Evolutionary conservation across 37 sponge, comb jelly and placozoan genomes (phyloP).

Genomic region (Oscarella lobularis): DNA sequence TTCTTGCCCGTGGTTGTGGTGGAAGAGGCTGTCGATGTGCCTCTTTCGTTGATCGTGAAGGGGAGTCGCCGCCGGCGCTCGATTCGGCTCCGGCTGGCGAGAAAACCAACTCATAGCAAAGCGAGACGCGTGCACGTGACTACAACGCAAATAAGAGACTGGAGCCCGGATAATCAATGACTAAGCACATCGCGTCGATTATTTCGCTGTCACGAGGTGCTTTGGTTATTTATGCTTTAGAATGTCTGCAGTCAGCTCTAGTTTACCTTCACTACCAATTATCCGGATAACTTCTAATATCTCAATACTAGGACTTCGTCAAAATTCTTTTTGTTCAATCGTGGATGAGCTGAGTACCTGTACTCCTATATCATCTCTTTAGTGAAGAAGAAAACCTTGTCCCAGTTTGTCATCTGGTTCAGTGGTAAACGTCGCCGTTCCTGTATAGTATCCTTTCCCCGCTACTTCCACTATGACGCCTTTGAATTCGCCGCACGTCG

Average conservation of each 20-base stretch:
- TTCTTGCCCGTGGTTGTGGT: background rate
- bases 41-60: background rate
- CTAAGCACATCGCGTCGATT: background rate
- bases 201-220: background rate
- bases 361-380: too few relatives aligned
- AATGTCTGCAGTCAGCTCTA: too few relatives aligned
- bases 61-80: background rate
- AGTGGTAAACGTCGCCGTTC: slow-evolving; percentile 33
- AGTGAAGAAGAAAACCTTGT: slow-evolving; percentile 42
- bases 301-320: too few relatives aligned
- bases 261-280: too few relatives aligned
- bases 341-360: too few relatives aligned
- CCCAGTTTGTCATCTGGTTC: slow-evolving; percentile 42
- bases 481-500: slow-evolving; percentile 13
- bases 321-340: too few relatives aligned
- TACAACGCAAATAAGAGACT: background rate
- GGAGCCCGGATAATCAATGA: background rate
- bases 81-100: background rate
- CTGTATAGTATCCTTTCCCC: slow-evolving; percentile 64
- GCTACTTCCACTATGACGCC: slow-evolving; percentile 64
- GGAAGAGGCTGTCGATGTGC: background rate
- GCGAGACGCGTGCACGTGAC: background rate
- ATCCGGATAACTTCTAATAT: too few relatives aligned
- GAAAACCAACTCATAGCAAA: background rate
- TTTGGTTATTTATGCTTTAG: too few relatives aligned